These are phyloP conservation scores for Callithrix jacchus DNA, from an alignment of 2,113 vertebrate genomes.

Conservation along the genomic window DNA sequence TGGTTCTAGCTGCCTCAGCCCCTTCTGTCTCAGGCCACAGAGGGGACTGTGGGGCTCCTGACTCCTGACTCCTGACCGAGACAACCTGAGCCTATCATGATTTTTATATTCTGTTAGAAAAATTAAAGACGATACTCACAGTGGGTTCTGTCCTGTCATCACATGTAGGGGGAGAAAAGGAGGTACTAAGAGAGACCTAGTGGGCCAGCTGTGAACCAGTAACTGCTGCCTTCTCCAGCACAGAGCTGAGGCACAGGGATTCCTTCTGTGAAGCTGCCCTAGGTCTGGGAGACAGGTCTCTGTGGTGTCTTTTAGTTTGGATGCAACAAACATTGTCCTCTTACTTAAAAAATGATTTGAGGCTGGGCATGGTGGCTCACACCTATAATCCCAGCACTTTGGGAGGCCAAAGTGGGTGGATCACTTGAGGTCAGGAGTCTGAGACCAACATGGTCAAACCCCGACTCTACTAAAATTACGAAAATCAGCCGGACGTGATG, in stretches of 20 bases:
- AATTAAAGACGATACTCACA: not conserved
- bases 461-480: no score
- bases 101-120: not conserved
- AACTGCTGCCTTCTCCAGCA: not conserved
- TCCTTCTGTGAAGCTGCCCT: not conserved
- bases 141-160: not conserved
- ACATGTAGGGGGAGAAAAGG: not conserved
- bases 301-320: not conserved
- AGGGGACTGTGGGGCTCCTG: not conserved
- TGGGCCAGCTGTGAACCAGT: not conserved
- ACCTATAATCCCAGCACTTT: no score
- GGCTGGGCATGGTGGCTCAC: no score
- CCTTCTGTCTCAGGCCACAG: not conserved
- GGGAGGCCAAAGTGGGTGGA: no score
- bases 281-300: not conserved
- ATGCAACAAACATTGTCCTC: not conserved
- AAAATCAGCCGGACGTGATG: no score
- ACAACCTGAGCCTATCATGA: not conserved
- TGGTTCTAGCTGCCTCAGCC: not conserved
- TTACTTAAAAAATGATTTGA: not conserved
- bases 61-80: not conserved
- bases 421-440: no score
- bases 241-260: not conserved
- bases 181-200: not conserved
- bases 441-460: no score